Base-by-base conservation (phyloP, 1,140 invertebrate genomes). In the Bilobella aurantiaca region DNA sequence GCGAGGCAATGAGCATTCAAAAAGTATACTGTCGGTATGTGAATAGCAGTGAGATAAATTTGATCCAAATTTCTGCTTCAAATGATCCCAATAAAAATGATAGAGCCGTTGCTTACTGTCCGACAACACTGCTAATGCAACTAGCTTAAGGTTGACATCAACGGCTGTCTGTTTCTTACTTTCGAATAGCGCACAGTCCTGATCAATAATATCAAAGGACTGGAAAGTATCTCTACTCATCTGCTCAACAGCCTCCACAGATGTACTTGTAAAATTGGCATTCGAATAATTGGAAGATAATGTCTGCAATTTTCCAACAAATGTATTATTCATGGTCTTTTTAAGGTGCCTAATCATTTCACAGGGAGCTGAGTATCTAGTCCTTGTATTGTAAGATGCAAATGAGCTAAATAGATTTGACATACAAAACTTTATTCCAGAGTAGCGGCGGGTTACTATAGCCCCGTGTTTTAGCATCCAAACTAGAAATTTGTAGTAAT, bases 391-490 rank as follows among this genome's bases (percentile, higher is more conserved):
- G 49, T 53, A 53, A 14, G 5, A 3, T 23, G 49, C 49, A 53
- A 53, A 53, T 8, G 49, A 53, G 5, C 25, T 8, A 23, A 53
- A 53, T 5, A 53, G 14, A 5, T 8, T 23, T 5, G 49, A 12
- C 49, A 18, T 23, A 18, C 21, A 18, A 23, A 53, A 53, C 49
- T 53, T 53, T 5, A 53, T 23, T 23, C 49, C 49, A 16, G 5
- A 12, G 23, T 53, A 23, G 5, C 14, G 5, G 12, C 8, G 8
- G 12, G 49, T 53, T 16, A 53, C 23, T 16, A 5, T 12, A 23
- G 21, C 49, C 49, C 49, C 49, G 49, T 53, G 49, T 12, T 53
- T 53, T 14, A 53, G 8, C 49, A 53, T 53, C 49, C 49, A 53
- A 23, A 53, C 25, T 53, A 53, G 25, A 53, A 53, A 53, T 23